These are phyloP conservation scores for Prunella himalayana DNA, from an alignment of 2,113 vertebrate species.

Conservation along the genomic window DNA sequence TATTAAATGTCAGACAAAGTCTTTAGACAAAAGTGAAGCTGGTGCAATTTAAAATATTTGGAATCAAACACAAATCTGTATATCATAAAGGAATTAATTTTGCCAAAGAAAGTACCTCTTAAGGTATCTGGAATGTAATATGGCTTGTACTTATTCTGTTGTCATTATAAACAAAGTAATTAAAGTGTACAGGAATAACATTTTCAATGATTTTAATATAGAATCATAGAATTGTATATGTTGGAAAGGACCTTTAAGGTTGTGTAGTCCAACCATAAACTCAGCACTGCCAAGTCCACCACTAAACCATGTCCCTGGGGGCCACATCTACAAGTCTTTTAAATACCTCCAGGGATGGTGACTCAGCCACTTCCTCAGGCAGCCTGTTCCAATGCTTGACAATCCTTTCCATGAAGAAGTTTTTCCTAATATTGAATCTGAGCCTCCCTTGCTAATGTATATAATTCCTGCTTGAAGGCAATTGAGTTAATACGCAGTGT, in stretches of 20 bases:
- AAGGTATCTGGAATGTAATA: background rate
- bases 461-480: background rate
- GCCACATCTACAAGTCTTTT: background rate
- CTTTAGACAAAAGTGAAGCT: background rate
- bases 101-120: background rate
- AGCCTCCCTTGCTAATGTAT: background rate
- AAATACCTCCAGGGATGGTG: background rate
- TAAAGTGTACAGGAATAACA: background rate
- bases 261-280: background rate
- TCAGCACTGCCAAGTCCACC: background rate
- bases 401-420: background rate
- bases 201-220: background rate
- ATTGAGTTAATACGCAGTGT: background rate
- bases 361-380: background rate
- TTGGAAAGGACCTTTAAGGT: background rate
- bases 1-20: slow-evolving; percentile 9
- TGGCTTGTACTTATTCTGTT: background rate
- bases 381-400: background rate
- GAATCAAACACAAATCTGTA: background rate
- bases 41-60: background rate
- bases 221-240: background rate
- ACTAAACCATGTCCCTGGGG: background rate
- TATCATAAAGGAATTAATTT: background rate
- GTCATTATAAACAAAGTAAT: background rate
- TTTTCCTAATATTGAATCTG: background rate